Conservation (phyloP, 2,113 vertebrate species). For the Rhinichthys klamathensis region DNA sequence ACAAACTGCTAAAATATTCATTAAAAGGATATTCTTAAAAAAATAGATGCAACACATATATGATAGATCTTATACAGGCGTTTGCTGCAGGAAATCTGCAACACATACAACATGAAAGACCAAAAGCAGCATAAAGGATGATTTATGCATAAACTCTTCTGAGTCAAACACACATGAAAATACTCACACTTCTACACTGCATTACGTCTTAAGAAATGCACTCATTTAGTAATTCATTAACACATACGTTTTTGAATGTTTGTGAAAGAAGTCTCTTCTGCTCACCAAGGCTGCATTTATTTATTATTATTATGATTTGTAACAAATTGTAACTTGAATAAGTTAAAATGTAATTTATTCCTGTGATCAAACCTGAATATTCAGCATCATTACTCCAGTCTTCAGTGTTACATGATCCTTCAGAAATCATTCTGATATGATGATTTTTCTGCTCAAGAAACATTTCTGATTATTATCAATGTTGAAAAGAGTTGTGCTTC, state of each 20-base stretch:
- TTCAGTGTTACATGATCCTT: not conserved
- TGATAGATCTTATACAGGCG: not conserved
- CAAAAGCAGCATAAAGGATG: not conserved
- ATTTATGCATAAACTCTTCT: not conserved
- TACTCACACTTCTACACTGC: not conserved
- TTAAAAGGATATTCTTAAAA: not conserved
- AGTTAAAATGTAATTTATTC: no score
- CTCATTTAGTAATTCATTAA: not conserved
- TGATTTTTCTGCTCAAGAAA: not conserved
- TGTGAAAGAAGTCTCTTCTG: not conserved
- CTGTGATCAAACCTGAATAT: not conserved
- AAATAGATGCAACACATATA: not conserved
- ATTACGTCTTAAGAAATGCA: not conserved
- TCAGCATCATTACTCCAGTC: not conserved
- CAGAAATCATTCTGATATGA: not conserved
- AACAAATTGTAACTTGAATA: no score
- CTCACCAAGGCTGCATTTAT: not conserved
- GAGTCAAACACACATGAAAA: not conserved
- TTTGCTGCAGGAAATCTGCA: not conserved
- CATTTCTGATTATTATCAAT: not conserved
- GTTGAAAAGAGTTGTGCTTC: not conserved
- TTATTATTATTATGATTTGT: not conserved
- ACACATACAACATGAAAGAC: not conserved
- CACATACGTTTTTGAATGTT: not conserved
- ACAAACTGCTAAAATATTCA: constrained; percentile 3